Evolutionary conservation across 2,797 vertebrate genomes (phyloP), one percentile per base, ranked within the genome.

Genomic region (Phoeniculus purpureus): DNA sequence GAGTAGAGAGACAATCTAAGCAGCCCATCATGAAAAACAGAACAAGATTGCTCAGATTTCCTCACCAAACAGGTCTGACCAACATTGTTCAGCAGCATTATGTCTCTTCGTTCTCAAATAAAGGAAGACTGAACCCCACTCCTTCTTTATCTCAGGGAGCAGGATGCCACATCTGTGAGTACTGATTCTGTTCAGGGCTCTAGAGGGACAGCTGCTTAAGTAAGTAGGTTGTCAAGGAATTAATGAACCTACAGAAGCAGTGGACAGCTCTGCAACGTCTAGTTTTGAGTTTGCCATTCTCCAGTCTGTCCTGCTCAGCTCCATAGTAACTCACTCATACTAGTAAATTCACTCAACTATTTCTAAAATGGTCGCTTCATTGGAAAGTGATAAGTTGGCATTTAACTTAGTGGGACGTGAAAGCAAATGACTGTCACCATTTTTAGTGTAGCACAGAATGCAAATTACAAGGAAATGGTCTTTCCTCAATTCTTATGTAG

Each of bases 121-220:
- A 66, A 27, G 26, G 62, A 89, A 88, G 52, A 76, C 58, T n/a
- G 34, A 32, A 22, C 14, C 56, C 56, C 12, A 70, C 40, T 18
- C 3, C 52, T 72, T 48, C 66, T 72, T 77, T 72, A 52, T 68
- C 12, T 21, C 52, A 60, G 34, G 48, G 37, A 84, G 26, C 10
- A n/a, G 15, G 48, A 75, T 65, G 22, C 31, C 23, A 37, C n/a
- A 81, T 75, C 52, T 61, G 84, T 87, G 29, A 90, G 92, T 95
- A 89, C 12, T 2, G 0, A 51, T 76, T 50, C 31, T 75, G 9
- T 67, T 64, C 37, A 58, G 48, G 68, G 15, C 9, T 82, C 65
- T 71, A 48, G n/a, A 87, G 75, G 19, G 18, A 54, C 22, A 72
- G 3, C 6, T 59, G 10, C 40, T 31, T 31, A 31, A 52, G 19